Evolutionary conservation across 2,113 vertebrate species (phyloP), one percentile per base, ranked within the genome.

Genomic region (Phylloscopus trochilus): DNA sequence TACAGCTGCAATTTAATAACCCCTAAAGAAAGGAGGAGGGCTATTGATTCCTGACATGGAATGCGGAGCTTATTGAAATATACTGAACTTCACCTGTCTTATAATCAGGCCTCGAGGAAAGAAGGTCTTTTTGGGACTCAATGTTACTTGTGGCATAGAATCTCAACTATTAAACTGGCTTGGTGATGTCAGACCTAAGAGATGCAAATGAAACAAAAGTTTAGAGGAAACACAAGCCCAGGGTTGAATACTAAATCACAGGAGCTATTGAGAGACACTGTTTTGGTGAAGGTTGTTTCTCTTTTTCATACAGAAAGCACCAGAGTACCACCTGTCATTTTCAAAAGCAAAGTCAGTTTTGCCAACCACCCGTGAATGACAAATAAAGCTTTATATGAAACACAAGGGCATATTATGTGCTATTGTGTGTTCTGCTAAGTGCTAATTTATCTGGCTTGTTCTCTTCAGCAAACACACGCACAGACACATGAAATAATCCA

Each of bases 401-500:
- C 97, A 98, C 98, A 98, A 98, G 98, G 97, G 96, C 97, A 98
- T 97, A 98, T 98, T 98, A 98, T 98, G 97, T 94, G 97, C 97
- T 97, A 98, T 98, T 98, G 98, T 98, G 97, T 95, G 95, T 96
- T 97, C 97, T 96, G 97, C 97, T 98, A 98, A 98, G 98, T 98
- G 98, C 98, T 98, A 98, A 98, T 98, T 98, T 98, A 98, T 98
- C 98, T 98, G 98, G 98, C 98, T 98, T 98, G 97, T 97, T 98
- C 98, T 98, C 97, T 96, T 97, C 97, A 97, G 97, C 97, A 98
- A 98, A 98, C 97, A 98, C 97, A 97, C 79, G 93, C 97, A 95
- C 96, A 98, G 97, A 98, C 97, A 98, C 97, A 97, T 95, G 97
- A 98, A 98, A 98, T 98, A 98, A 98, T 98, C 97, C 98, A 96